Evolutionary conservation across 2,113 vertebrate species (phyloP).

Genomic region (Puffinus mauretanicus): DNA sequence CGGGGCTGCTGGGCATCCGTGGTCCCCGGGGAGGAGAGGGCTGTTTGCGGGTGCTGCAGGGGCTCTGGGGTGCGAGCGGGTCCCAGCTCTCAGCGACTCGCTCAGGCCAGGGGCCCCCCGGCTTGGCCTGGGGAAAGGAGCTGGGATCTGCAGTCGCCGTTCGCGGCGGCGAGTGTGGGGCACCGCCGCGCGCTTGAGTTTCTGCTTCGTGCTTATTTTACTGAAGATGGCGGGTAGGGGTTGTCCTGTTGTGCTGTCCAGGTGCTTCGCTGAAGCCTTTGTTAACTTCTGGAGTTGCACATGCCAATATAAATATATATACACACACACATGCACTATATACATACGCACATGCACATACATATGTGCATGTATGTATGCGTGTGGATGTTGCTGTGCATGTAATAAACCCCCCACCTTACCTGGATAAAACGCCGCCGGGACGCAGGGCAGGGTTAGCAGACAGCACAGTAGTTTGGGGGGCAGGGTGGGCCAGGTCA

Average conservation of each 20-base stretch:
- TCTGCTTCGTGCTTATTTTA: neutral
- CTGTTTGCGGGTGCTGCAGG: neutral
- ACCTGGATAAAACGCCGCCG: neutral
- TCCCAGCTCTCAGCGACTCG: neutral
- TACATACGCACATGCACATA: rapidly evolving
- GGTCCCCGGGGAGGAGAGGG: neutral
- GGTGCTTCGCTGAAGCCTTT: neutral
- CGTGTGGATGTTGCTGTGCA: neutral
- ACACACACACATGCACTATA: rapidly evolving
- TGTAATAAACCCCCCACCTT: neutral
- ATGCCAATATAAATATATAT: neutral
- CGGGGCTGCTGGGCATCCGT: rapidly evolving
- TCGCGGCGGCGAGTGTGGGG: neutral
- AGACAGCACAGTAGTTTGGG: neutral
- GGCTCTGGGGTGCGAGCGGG: rapidly evolving
- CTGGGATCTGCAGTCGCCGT: neutral
- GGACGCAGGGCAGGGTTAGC: neutral
- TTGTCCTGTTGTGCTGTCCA: neutral
- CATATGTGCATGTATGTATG: neutral
- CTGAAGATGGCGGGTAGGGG: neutral
- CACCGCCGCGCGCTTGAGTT: rapidly evolving
- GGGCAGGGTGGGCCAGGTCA: neutral
- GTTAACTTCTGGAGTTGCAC: neutral
- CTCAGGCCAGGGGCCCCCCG: neutral
- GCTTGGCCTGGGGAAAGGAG: neutral